These are phyloP conservation scores for Tenebrio molitor DNA, from an alignment of 1,140 invertebrate genomes.

Conservation along the genomic window DNA sequence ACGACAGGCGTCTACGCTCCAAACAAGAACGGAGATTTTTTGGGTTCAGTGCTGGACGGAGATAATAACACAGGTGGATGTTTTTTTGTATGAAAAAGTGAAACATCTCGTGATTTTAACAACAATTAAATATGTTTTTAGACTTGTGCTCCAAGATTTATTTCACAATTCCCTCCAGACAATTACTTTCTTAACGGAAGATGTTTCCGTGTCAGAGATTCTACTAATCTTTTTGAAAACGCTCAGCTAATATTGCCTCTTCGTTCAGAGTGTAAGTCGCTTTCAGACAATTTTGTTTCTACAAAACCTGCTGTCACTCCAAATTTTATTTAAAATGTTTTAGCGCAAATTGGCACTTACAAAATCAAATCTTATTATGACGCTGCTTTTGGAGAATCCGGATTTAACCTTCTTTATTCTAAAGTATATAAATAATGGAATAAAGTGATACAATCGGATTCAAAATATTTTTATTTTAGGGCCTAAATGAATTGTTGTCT, in stretches of 20 bases:
- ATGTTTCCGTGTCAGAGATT: constrained; percentile 23
- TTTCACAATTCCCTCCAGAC: background rate
- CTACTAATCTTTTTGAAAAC: background rate
- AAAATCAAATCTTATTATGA: constrained; percentile 29
- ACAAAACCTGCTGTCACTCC: too few species aligned
- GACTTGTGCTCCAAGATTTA: constrained; percentile 38
- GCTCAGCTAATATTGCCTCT: background rate
- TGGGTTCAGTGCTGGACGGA: constrained; percentile 18
- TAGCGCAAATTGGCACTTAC: too few species aligned
- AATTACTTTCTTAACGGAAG: constrained; percentile 19
- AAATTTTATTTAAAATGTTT: too few species aligned
- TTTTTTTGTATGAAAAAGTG: constrained; percentile 24
- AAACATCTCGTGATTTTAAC: too few species aligned
- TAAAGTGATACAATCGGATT: background rate
- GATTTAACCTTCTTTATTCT: background rate
- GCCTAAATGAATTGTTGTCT: background rate
- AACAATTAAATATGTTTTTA: too few species aligned
- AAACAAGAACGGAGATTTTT: constrained; percentile 16
- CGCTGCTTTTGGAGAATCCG: constrained; percentile 33
- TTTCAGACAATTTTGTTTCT: too few species aligned
- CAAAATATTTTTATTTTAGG: constrained; percentile 3
- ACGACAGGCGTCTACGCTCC: background rate
- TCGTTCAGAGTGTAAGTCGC: background rate
- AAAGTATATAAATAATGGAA: constrained; percentile 9
- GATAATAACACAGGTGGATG: background rate